phyloP scores from a whole-genome alignment of 2,113 vertebrate species.

The Zapornia atra region DNA sequence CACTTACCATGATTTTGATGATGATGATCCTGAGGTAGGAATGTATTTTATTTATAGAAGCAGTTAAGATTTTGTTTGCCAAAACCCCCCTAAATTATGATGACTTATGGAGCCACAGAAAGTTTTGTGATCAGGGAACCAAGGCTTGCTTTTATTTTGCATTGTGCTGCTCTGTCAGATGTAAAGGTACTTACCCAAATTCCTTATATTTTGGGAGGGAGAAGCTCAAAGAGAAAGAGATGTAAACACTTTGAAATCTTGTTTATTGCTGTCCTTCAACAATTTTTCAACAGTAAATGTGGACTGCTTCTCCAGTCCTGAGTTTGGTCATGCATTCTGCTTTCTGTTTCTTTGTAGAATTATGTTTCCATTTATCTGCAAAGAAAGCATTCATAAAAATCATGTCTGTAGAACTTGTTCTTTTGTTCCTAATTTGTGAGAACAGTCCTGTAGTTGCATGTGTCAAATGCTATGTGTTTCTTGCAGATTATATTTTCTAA shows the following conservation, averaged over 20 bases:
- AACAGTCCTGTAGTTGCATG: background rate
- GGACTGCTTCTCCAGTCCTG: background rate
- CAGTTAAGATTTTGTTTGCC: background rate
- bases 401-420: background rate
- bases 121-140: background rate
- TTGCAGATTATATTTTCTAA: background rate
- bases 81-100: background rate
- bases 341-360: background rate
- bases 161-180: background rate
- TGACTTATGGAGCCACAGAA: background rate
- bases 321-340: background rate
- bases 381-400: background rate
- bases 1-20: constrained; percentile 92
- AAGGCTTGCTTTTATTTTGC: background rate
- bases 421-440: background rate
- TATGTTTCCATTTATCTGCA: background rate
- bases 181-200: background rate
- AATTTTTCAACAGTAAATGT: background rate
- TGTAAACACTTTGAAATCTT: background rate
- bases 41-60: background rate
- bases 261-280: background rate
- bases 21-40: constrained; percentile 95
- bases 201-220: background rate
- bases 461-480: background rate
- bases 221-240: background rate